Percentiles rank a stretch among this genome's conserved stretches.
phyloP scores from a whole-genome alignment of 2,113 vertebrate species.

The Siphamia tubifer region DNA sequence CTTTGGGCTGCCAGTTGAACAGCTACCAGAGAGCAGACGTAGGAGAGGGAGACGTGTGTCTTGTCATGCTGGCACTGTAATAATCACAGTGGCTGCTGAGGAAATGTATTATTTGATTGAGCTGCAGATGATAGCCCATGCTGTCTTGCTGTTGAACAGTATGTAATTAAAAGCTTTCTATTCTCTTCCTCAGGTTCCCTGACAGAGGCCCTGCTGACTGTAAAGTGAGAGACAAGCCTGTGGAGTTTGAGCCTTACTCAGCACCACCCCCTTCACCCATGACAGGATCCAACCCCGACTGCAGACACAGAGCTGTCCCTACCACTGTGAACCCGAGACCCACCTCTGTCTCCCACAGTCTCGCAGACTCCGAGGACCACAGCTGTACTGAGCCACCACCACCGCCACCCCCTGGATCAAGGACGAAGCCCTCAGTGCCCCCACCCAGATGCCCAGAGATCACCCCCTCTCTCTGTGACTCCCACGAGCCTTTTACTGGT shows the following conservation, averaged over 20 bases:
- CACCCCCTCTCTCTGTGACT: neutral
- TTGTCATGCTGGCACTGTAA: slow-evolving; percentile 32
- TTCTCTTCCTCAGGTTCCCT: slow-evolving; percentile 74
- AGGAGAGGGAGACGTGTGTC: slow-evolving; percentile 47
- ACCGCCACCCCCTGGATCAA: slow-evolving; percentile 15
- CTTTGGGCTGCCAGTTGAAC: slow-evolving; percentile 66
- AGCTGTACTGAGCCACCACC: slow-evolving; percentile 9
- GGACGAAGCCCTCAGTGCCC: slow-evolving; percentile 72
- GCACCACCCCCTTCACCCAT: slow-evolving; percentile 49
- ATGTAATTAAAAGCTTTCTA: slow-evolving; percentile 64
- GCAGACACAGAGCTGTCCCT: slow-evolving; percentile 67
- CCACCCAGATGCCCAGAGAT: slow-evolving; percentile 71
- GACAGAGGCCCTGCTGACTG: slow-evolving; percentile 58
- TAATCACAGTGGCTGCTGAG: slow-evolving; percentile 59
- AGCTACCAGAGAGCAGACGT: slow-evolving; percentile 56
- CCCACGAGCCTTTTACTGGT: slow-evolving; percentile 59
- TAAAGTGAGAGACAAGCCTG: slow-evolving; percentile 37
- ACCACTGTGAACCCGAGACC: slow-evolving; percentile 75
- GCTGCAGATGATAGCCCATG: slow-evolving; percentile 55
- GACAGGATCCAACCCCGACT: slow-evolving; percentile 55
- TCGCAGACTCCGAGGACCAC: slow-evolving; percentile 42
- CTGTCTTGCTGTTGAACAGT: neutral
- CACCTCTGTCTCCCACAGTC: slow-evolving; percentile 52
- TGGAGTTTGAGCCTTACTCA: slow-evolving; percentile 58
- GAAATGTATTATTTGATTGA: slow-evolving; percentile 56